Percentiles rank a stretch among this genome's conserved stretches.
Conservation (phyloP, 2,797 vertebrate species). For the Dipus sagitta region DNA sequence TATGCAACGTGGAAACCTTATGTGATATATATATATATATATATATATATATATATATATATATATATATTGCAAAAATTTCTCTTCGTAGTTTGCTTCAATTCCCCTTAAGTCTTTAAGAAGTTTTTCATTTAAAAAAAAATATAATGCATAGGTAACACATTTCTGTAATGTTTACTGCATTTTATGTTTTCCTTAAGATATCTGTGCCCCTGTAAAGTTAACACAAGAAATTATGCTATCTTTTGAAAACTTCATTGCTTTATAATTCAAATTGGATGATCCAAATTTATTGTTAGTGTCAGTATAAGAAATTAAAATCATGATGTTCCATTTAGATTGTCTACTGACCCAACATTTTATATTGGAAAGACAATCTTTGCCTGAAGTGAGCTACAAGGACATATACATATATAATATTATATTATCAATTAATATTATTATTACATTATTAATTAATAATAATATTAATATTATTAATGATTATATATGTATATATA, state of each 20-base stretch:
- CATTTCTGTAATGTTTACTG: background rate
- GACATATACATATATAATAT: too few species aligned
- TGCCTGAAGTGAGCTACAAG: background rate
- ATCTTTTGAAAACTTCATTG: background rate
- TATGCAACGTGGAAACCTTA: background rate
- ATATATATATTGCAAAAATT: background rate
- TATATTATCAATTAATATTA: too few species aligned
- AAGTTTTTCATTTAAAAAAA: background rate
- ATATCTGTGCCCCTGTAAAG: background rate
- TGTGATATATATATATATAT: background rate
- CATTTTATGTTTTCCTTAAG: slow-evolving; percentile 16
- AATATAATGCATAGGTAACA: background rate
- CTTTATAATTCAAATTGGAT: background rate
- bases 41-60: too few species aligned
- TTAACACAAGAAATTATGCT: background rate
- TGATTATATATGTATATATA: too few species aligned
- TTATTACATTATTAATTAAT: too few species aligned
- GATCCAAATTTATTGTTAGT: slow-evolving; percentile 34
- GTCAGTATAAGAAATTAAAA: background rate
- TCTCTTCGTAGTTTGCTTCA: background rate
- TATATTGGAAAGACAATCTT: background rate
- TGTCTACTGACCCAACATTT: background rate
- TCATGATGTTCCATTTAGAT: slow-evolving; percentile 1
- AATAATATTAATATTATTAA: too few species aligned
- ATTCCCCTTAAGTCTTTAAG: background rate